A percentile compares a stretch with the other conserved stretches of the same genome.
Conservation (phyloP, 2,113 vertebrate species). For the Ptilonorhynchus violaceus region DNA sequence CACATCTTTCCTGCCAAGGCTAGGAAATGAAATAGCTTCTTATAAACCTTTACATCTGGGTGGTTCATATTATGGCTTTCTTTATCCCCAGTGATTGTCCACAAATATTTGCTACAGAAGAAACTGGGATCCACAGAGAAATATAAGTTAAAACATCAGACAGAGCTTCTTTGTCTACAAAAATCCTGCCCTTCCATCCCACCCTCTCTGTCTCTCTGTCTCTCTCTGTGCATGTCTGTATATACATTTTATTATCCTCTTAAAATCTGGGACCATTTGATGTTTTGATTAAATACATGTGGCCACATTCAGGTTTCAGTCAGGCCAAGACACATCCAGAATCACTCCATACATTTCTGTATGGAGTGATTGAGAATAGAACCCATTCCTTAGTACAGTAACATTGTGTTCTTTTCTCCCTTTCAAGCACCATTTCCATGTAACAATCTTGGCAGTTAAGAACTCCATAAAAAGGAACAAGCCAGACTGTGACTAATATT, state of each 20-base stretch:
- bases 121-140: background rate
- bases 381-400: slow-evolving; percentile 35
- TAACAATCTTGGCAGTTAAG: slow-evolving; percentile 60
- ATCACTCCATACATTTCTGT: slow-evolving; percentile 4
- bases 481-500: slow-evolving; percentile 73
- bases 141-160: background rate
- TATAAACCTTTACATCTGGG: background rate
- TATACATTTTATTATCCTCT: background rate
- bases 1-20: background rate
- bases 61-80: background rate
- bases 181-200: background rate
- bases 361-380: slow-evolving; percentile 19
- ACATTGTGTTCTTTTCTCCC: slow-evolving; percentile 60
- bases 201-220: background rate
- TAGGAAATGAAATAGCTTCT: background rate
- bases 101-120: slow-evolving; percentile 1
- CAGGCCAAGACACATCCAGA: slow-evolving; percentile 25
- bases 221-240: background rate
- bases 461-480: slow-evolving; percentile 50
- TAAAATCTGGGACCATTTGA: background rate
- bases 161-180: background rate
- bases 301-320: background rate
- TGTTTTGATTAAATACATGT: background rate
- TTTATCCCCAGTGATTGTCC: background rate
- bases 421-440: slow-evolving; percentile 64